Evolutionary conservation across 1,140 invertebrate genomes (phyloP), one percentile per base, ranked within the genome.

Genomic region (Holcopasites calliopsidis): DNA sequence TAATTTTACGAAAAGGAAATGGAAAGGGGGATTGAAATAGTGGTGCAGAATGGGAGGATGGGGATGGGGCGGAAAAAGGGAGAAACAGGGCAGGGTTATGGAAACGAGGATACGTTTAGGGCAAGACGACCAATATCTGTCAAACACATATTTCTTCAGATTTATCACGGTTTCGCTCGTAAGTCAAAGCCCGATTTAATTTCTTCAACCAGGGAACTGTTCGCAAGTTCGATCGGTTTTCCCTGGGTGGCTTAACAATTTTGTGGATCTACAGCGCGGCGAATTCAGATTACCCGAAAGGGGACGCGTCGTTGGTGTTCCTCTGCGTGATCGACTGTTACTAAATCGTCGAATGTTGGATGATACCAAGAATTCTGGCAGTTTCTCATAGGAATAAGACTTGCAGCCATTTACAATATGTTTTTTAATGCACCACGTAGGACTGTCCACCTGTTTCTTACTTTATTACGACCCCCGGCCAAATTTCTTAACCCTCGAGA

Each of bases 131-230:
- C 84, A 89, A 89, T 89, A 89, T 89, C 88, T 88, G 88, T 89
- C 88, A 89, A 89, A 89, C 88, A 85, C 88, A 88, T 88, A 89
- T 89, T 89, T 89, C 88, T 87, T 87, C 79, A 84, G 86, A 89
- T 89, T 89, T 89, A 89, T 89, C 86, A 85, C 81, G 73, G 76
- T 77, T 77, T 79, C 58, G 74, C 31, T 61, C 28, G 44, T 50
- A 71, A 71, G 77, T 82, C 69, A 77, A 79, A 84, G 76, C 77
- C n/a, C 82, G 87, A 89, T 89, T 89, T 87, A 87, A 88, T 88
- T 88, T 85, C 80, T 79, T 72, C 70, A 60, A 69, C 42, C 42
- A 52, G 18, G 2, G 6, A 38, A 55, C 26, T 21, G 8, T 6
- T 31, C 42, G 13, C 4, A 3, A 1, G 3, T 40, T 61, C 42